Evolutionary conservation across 2,888 invertebrate genomes (phyloP).

Genomic region (Apeira syringaria): DNA sequence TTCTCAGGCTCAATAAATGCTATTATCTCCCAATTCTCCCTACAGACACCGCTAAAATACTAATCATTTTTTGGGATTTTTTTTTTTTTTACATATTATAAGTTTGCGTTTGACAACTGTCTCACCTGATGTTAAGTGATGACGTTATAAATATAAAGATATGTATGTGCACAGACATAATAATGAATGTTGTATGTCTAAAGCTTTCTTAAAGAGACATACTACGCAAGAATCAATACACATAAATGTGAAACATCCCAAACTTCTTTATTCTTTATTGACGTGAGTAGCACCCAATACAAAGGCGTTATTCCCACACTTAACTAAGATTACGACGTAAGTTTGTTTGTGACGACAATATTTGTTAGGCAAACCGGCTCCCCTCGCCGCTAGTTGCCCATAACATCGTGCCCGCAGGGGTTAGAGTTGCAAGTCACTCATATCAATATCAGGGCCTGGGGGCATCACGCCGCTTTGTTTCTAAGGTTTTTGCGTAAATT

Average conservation of each 20-base stretch:
- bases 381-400: constrained; percentile 64
- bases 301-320: constrained; percentile 53
- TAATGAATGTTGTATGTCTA: no score
- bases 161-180: no score
- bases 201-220: no score
- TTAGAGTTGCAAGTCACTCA: constrained; percentile 80
- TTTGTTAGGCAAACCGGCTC: constrained; percentile 64
- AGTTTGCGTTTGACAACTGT: no score
- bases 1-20: no score
- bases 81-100: no score
- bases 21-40: no score
- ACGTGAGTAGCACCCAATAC: constrained; percentile 32
- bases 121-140: no score
- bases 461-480: constrained; percentile 64
- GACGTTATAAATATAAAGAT: no score
- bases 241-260: neutral
- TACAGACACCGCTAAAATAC: no score
- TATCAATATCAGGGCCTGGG: constrained; percentile 74
- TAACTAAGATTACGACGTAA: constrained; percentile 64
- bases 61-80: no score
- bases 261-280: constrained; percentile 19
- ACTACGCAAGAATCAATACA: no score
- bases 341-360: constrained; percentile 70
- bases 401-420: constrained; percentile 59
- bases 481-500: constrained; percentile 66